These are phyloP conservation scores for Myotis davidii DNA, from an alignment of 2,113 vertebrate species.

Conservation along the genomic window DNA sequence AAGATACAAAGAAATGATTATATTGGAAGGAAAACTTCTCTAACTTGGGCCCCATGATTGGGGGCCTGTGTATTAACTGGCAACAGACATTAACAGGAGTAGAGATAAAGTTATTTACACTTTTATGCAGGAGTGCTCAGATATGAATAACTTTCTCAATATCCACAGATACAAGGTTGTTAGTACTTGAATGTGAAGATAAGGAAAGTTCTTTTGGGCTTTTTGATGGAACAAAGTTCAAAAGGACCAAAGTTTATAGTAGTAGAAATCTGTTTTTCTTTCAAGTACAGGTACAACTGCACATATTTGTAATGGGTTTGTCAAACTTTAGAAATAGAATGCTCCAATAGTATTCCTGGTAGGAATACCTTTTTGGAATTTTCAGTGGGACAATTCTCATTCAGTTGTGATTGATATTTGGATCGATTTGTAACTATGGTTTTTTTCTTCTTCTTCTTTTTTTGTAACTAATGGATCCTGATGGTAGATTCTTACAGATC, in stretches of 20 bases:
- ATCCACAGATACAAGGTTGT: not conserved
- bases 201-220: not conserved
- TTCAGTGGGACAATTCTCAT: not conserved
- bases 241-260: not conserved
- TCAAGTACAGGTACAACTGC: not conserved
- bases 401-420: not conserved
- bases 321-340: not conserved
- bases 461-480: not conserved
- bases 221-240: not conserved
- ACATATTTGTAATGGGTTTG: not conserved
- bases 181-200: not conserved
- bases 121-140: not conserved
- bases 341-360: not conserved
- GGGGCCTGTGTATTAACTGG: not conserved
- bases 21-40: not conserved
- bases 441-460: not conserved
- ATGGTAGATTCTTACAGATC: not conserved
- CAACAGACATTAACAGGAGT: not conserved
- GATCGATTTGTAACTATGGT: not conserved
- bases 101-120: constrained; percentile 8
- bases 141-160: not conserved
- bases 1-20: constrained; percentile 30
- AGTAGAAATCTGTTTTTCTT: not conserved
- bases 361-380: not conserved
- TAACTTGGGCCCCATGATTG: not conserved